Evolutionary conservation across 2,888 invertebrate genomes (phyloP), one percentile per base, ranked within the genome.

Genomic region (Agrilus biguttatus): DNA sequence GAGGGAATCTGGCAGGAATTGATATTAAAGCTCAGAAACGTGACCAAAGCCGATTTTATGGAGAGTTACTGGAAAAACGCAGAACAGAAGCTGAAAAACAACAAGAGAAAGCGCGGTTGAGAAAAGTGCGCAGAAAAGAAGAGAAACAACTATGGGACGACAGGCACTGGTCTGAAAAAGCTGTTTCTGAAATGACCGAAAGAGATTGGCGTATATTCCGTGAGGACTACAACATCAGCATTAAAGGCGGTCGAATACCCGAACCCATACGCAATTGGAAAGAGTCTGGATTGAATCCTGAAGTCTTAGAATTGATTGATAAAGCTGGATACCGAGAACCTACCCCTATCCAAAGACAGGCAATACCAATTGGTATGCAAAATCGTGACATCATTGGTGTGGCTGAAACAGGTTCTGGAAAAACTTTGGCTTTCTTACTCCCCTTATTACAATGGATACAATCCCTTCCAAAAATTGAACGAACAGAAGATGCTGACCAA

Each of bases 191-290:
- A 66, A 99, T 99, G 98, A 91, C 89, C 0, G 97, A 99, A 64
- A 75, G 98, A 55, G 98, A 99, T 71, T 99, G 98, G 98, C 80
- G 98, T 65, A 99, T 99, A 57, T 99, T 99, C 65, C 78, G 96
- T 50, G 98, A 99, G 67, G 98, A 99, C 69, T 99, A 95, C 65
- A 98, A 93, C 61, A 96, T 99, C 42, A 88, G 93, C 3, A 89
- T 97, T 47, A 98, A 99, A 68, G 95, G 95, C 50, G 98, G 98
- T 1, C 83, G 76, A 60, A 93, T 99, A 54, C 96, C 98, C 0
- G 91, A 93, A 68, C 98, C 98, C 0, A 80, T 98, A 45, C 75
- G 98, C 33, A 80, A 75, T 47, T 99, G 98, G 98, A 84, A 83
- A 49, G 98, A 99, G 69, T 90, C 89, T 4, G 80, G 80, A 13